These are phyloP conservation scores for Linurgus olivaceus DNA, from an alignment of 2,797 vertebrate species.

Conservation along the genomic window DNA sequence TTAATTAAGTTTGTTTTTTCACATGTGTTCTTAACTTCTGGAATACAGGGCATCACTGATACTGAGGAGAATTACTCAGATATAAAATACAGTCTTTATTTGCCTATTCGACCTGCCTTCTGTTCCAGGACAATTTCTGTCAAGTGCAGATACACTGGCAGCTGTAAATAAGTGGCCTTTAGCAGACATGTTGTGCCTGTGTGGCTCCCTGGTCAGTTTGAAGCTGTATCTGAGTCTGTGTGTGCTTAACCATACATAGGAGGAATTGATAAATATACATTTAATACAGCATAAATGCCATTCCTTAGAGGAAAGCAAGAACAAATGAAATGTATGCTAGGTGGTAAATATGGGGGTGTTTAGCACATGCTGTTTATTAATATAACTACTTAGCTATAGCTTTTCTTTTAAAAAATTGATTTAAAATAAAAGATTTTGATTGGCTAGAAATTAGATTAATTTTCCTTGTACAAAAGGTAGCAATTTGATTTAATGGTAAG, in stretches of 20 bases:
- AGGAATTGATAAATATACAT: not conserved
- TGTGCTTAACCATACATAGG: not conserved
- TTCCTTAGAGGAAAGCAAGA: not conserved
- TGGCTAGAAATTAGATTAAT: not conserved
- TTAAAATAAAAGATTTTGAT: not conserved
- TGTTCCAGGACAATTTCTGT: not conserved
- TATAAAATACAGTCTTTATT: not conserved
- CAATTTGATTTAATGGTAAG: not conserved
- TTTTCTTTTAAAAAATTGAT: not conserved
- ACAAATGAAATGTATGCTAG: not conserved
- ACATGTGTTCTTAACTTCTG: not conserved
- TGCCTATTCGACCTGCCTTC: not conserved
- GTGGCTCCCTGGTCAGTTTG: fast-evolving
- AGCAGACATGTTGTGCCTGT: not conserved
- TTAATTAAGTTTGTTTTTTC: not conserved
- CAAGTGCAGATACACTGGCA: not conserved
- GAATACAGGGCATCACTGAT: not conserved
- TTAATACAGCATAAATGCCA: not conserved
- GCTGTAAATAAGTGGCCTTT: not conserved
- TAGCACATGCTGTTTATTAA: not conserved
- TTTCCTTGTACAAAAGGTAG: not conserved
- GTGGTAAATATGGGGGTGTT: not conserved
- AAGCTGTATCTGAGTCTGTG: not conserved
- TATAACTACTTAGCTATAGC: not conserved
- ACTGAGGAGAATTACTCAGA: not conserved